phyloP scores from a whole-genome alignment of 1,140 invertebrate genomes.

The Drosophila santomea region DNA sequence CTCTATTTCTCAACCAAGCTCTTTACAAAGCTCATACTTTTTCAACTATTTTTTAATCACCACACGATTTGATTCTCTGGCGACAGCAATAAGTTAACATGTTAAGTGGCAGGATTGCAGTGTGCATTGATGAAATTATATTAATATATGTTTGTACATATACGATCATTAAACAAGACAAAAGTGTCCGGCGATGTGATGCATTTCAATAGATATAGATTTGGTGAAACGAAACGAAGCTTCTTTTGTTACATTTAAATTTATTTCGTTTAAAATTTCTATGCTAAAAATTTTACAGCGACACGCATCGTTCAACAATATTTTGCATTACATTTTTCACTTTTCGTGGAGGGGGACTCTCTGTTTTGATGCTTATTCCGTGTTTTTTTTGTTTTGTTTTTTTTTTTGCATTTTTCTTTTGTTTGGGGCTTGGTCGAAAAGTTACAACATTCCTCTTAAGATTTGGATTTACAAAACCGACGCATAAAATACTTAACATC shows the following conservation, averaged over 20 bases:
- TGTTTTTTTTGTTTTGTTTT: background rate
- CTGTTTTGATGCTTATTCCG: constrained; percentile 13
- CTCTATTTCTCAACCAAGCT: constrained; percentile 42
- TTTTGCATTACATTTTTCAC: constrained; percentile 46
- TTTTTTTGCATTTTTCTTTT: background rate
- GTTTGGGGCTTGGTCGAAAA: constrained; percentile 55
- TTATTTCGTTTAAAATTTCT: constrained; percentile 80
- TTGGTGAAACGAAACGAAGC: background rate
- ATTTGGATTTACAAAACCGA: constrained; percentile 72
- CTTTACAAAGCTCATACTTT: constrained; percentile 18
- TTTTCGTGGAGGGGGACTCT: constrained; percentile 27
- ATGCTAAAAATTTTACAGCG: constrained; percentile 81
- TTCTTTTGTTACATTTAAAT: constrained; percentile 67
- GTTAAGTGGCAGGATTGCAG: constrained; percentile 45
- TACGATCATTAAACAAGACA: constrained; percentile 14
- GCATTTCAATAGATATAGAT: no score
- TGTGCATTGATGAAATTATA: constrained; percentile 53
- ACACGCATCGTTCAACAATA: constrained; percentile 81
- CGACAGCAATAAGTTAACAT: constrained; percentile 49
- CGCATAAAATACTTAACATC: constrained; percentile 75
- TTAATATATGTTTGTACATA: constrained; percentile 47
- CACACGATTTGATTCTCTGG: constrained; percentile 40
- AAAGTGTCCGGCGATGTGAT: background rate
- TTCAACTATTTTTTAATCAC: constrained; percentile 22
- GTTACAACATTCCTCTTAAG: constrained; percentile 58